Base-by-base conservation (phyloP, 1,140 invertebrate genomes). In the Drosophila guanche region DNA sequence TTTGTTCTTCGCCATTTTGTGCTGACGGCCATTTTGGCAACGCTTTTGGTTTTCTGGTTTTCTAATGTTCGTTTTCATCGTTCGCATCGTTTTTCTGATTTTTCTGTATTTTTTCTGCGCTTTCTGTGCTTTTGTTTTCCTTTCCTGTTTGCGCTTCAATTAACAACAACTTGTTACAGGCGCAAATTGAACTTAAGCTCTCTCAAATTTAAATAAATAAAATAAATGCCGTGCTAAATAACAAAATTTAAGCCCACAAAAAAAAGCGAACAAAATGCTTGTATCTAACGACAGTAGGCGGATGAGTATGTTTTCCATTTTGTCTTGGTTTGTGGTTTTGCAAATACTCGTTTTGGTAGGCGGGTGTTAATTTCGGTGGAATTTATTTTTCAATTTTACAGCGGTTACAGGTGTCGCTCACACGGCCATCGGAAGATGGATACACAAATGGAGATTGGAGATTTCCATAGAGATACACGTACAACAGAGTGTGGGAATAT, bases 101-200 rank as follows among this genome's bases (percentile, higher is more conserved):
- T 60, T 27, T 37, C 3, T 37, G 33, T 37, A 37, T 37, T 76
- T 42, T n/a, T 43, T 51, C 20, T 51, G 4, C 8, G 8, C 57
- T 57, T 20, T 48, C 47, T 40, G 50, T 42, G 52, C 22, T 33
- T 63, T 73, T 57, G 46, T 73, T 73, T 50, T 41, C 45, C 47
- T 63, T 57, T 57, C 59, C 51, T 85, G 66, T 88, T 88, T 86
- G 83, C 58, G 61, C 69, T 75, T 86, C 77, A 86, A 86, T 86
- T 86, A 86, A 86, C 81, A 86, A 78, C 78, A 86, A 88, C 81
- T 88, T 86, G 81, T 86, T 86, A 86, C 74, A 86, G 85, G 58
- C 83, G 83, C 83, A 78, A 88, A 81, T 70, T 81, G 74, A 81
- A 74, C 77, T 78, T 65, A 88, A 75, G 73, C 83, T 78, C 65